Conservation (phyloP, 2,797 vertebrate genomes). For the Myotis findleyi region DNA sequence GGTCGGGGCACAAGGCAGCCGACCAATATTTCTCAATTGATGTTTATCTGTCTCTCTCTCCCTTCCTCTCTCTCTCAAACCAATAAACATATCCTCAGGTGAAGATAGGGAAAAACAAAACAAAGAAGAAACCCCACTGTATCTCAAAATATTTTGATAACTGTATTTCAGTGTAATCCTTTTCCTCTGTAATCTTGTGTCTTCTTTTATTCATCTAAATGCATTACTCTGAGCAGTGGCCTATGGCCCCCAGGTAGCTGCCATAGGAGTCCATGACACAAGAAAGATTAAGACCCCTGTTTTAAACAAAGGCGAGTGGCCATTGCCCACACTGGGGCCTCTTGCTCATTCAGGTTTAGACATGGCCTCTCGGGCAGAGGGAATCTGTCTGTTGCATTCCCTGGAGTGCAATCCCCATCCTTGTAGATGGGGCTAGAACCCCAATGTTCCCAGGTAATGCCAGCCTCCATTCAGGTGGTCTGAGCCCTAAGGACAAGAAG, state of each 20-base stretch:
- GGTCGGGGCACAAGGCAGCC: neutral
- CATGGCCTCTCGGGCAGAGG: neutral
- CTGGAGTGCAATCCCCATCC: neutral
- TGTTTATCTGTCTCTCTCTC: no score
- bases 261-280: neutral
- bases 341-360: neutral
- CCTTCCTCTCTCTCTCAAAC: neutral
- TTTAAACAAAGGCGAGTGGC: neutral
- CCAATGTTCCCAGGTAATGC: neutral
- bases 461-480: neutral
- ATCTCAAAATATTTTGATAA: neutral
- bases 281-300: neutral
- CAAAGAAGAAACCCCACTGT: neutral
- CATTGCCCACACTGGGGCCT: neutral
- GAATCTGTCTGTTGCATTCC: neutral
- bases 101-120: no score
- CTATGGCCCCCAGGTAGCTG: neutral
- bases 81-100: neutral
- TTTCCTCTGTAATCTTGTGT: neutral
- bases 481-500: neutral
- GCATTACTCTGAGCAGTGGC: neutral
- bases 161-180: neutral
- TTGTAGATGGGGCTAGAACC: neutral
- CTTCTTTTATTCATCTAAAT: neutral
- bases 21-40: neutral